Percentiles rank a stretch among this genome's conserved stretches.
Conservation (phyloP, 1,140 invertebrate species). For the Coelopa frigida region DNA sequence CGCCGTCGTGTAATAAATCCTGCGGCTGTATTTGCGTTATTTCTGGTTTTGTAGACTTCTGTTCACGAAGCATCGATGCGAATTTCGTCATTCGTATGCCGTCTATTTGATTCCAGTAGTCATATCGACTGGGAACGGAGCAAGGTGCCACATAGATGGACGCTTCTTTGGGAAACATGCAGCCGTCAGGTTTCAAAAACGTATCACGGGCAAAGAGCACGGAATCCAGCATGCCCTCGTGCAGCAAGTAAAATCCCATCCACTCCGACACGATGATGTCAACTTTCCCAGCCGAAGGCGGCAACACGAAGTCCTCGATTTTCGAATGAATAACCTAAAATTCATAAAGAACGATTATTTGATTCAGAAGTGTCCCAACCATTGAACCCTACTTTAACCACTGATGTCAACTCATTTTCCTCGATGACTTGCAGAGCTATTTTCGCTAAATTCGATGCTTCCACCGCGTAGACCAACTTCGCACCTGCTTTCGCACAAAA, state of each 20-base stretch:
- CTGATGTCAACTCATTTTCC: constrained; percentile 54
- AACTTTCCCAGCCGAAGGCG: constrained; percentile 74
- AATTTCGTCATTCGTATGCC: constrained; percentile 53
- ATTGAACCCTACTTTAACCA: constrained; percentile 49
- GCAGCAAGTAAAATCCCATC: constrained; percentile 99
- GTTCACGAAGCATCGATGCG: constrained; percentile 46
- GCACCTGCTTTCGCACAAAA: constrained; percentile 92
- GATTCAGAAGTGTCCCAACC: neutral
- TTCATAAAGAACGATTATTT: neutral
- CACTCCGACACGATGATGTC: constrained; percentile 98
- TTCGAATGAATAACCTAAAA: constrained; percentile 55
- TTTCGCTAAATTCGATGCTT: constrained; percentile 83
- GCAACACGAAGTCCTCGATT: constrained; percentile 65
- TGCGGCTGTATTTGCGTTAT: constrained; percentile 46
- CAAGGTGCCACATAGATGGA: constrained; percentile 61
- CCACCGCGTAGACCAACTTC: constrained; percentile 84
- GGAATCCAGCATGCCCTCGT: constrained; percentile 96
- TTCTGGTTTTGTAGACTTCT: constrained; percentile 51
- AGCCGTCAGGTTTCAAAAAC: constrained; percentile 73
- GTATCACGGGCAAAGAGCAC: constrained; percentile 86
- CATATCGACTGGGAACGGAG: constrained; percentile 57
- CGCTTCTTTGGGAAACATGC: constrained; percentile 57
- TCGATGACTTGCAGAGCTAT: constrained; percentile 79
- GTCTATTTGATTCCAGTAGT: constrained; percentile 52
- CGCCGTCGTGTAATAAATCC: constrained; percentile 50